These are phyloP conservation scores for Latrodectus elegans DNA, from an alignment of 2,888 invertebrate species.

Conservation along the genomic window DNA sequence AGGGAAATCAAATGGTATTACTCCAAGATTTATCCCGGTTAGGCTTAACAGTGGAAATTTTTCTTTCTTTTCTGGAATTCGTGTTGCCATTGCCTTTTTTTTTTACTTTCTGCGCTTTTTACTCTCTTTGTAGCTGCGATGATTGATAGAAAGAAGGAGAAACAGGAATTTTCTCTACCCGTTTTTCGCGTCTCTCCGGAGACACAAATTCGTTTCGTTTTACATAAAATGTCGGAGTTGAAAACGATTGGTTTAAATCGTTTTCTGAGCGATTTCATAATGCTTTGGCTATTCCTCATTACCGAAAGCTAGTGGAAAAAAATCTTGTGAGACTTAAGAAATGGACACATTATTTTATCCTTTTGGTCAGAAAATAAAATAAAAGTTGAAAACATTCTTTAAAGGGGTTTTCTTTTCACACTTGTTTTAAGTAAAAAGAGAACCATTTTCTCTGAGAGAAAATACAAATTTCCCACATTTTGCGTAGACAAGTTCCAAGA, in stretches of 20 bases:
- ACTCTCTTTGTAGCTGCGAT: conserved; percentile 4
- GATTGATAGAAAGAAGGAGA: conserved; percentile 22
- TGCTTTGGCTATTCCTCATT: background rate
- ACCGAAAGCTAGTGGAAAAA: background rate
- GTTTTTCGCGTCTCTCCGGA: background rate
- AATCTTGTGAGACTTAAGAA: too few relatives aligned
- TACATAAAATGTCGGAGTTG: background rate
- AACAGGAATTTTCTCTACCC: background rate
- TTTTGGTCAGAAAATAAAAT: too few relatives aligned
- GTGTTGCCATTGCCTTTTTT: conserved; percentile 17
- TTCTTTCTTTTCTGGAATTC: conserved; percentile 22
- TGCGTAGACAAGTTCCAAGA: too few relatives aligned
- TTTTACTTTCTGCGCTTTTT: background rate
- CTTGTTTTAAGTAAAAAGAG: too few relatives aligned
- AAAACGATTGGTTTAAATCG: background rate
- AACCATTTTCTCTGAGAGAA: too few relatives aligned
- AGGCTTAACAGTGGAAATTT: conserved; percentile 1
- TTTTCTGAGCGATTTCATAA: background rate
- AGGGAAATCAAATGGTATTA: conserved; percentile 2
- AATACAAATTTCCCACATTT: too few relatives aligned
- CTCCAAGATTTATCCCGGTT: conserved; percentile 36
- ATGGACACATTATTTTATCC: too few relatives aligned
- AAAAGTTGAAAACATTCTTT: too few relatives aligned
- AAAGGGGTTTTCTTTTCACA: too few relatives aligned
- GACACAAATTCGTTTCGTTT: conserved; percentile 5